Evolutionary conservation across 1,140 invertebrate species (phyloP), one percentile per base, ranked within the genome.

Genomic region (Copidosoma floridanum): DNA sequence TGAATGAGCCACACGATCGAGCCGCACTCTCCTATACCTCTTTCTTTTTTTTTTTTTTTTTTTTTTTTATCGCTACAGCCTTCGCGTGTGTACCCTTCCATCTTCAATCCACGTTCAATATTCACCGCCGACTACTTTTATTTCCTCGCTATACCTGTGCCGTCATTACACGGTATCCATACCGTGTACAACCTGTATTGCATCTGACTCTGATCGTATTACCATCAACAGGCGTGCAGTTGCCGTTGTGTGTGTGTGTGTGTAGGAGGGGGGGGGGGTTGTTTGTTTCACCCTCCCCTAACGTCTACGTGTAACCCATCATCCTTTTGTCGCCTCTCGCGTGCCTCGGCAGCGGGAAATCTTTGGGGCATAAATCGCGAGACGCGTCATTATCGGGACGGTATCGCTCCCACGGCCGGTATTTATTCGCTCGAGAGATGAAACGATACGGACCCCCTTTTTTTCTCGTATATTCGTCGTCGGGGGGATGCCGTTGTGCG

Each of bases 1-100:
- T 60, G 63, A 67, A 69, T 65, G 61, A 65, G 63, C 61, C 61
- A 57, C 51, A n/a, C n/a, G n/a, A n/a, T n/a, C n/a, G n/a, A n/a
- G n/a, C n/a, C n/a, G n/a, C n/a, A n/a, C n/a, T n/a, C n/a, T n/a
- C 62, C 59, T 48, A 20, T 61, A 27, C 38, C 26, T 46, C 47
- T 50, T 38, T 16, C 35, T 26, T 40, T 40, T 7, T n/a, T 5
- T 20, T 23, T n/a, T 24, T 27, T 7, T 47, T 2, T 47, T 16
- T 29, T 32, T 18, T 32, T n/a, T 48, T 29, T 29, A n/a, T 29
- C 46, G 11, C 18, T 18, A 12, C 44, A 27, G n/a, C 43, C 3
- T 12, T 23, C 20, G 29, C 27, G 7, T 20, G 27, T 41, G 12
- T 53, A 18, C 12, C 16, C 27, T 55, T 32, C 12, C 12, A 12